A percentile compares a stretch with the other conserved stretches of the same genome.
Conservation (phyloP, 2,797 vertebrate genomes). For the Centroberyx gerrardi region DNA sequence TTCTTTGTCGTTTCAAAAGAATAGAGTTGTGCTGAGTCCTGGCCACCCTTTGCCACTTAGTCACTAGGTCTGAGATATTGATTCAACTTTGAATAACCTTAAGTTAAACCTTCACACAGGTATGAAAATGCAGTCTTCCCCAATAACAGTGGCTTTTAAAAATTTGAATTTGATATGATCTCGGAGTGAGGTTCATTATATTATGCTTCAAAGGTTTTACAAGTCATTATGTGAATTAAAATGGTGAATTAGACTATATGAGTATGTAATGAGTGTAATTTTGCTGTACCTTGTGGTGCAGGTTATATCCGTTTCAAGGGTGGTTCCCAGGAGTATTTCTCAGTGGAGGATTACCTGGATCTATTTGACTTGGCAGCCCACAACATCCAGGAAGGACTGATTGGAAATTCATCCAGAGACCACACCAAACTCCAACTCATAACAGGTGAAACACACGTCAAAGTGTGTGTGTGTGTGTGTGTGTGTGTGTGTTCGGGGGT, state of each 20-base stretch:
- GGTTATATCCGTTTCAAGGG: slow-evolving; percentile 92
- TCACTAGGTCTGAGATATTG: neutral
- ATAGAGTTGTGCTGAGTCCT: neutral
- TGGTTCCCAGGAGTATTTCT: slow-evolving; percentile 90
- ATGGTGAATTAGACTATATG: slow-evolving; percentile 6
- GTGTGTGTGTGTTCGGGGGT: neutral
- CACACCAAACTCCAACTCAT: slow-evolving; percentile 80
- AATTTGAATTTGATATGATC: too few species aligned
- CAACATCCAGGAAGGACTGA: slow-evolving; percentile 90
- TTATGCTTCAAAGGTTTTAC: too few species aligned
- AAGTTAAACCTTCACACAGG: neutral
- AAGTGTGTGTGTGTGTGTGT: neutral
- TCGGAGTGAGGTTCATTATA: too few species aligned
- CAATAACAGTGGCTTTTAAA: neutral
- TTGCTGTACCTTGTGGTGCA: slow-evolving; percentile 60
- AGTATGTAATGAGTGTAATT: slow-evolving; percentile 19
- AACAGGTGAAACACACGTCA: slow-evolving; percentile 85
- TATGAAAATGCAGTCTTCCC: neutral
- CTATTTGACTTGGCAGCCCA: slow-evolving; percentile 94
- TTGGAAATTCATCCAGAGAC: slow-evolving; percentile 78
- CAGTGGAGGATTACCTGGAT: slow-evolving; percentile 94
- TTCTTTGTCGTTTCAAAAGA: neutral
- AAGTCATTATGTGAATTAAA: neutral
- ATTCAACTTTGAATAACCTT: neutral
- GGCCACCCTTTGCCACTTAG: neutral